Percentiles rank a stretch among this genome's conserved stretches.
These are phyloP conservation scores for Caenorhabditis tropicalis DNA, from an alignment of 1,140 invertebrate species.

Conservation along the genomic window DNA sequence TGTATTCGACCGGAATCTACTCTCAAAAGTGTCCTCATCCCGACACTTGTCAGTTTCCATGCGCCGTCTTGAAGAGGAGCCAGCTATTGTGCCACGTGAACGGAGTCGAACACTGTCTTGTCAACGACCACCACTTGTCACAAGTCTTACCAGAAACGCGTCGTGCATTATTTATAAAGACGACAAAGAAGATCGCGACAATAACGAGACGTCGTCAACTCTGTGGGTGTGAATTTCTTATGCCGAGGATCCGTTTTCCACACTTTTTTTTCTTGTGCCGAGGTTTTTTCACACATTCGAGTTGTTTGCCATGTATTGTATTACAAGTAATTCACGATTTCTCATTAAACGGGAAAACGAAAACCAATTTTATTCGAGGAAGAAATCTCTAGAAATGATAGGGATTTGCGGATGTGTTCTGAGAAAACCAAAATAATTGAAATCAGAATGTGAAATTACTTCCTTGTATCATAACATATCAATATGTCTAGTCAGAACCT, in stretches of 20 bases:
- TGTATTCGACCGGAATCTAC: constrained; percentile 51
- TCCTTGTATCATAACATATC: no score
- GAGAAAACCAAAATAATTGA: no score
- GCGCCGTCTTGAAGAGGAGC: constrained; percentile 51
- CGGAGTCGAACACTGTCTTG: constrained; percentile 45
- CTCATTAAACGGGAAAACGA: neutral
- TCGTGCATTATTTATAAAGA: constrained; percentile 46
- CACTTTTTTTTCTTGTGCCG: neutral
- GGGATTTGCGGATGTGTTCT: neutral
- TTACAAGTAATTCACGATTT: constrained; percentile 41
- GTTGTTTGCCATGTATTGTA: constrained; percentile 12
- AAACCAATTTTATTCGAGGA: neutral
- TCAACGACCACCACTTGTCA: constrained; percentile 7
- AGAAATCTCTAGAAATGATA: neutral
- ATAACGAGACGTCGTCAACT: constrained; percentile 20
- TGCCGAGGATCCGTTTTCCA: neutral
- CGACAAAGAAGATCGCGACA: neutral
- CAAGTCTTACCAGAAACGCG: constrained; percentile 44
- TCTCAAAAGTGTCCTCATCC: constrained; percentile 46
- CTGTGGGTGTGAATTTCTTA: constrained; percentile 23
- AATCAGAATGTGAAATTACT: no score
- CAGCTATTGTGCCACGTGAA: constrained; percentile 47
- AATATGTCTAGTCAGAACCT: no score
- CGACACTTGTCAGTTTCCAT: constrained; percentile 48
- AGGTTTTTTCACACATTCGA: constrained; percentile 24